phyloP scores from a whole-genome alignment of 2,113 vertebrate genomes.

The Alethe diademata region DNA sequence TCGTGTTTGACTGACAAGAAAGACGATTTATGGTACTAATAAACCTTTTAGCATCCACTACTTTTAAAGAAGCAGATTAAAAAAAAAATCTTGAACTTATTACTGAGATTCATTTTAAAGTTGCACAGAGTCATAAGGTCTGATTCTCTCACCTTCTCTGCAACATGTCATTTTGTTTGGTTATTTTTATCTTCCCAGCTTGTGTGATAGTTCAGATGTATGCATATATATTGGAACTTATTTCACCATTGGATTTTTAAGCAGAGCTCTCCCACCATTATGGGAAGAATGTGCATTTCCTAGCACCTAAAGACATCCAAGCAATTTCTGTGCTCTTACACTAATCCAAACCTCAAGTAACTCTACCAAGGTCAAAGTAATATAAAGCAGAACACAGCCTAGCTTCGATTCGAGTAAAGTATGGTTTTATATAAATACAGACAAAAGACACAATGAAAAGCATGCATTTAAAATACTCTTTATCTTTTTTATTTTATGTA shows the following conservation, averaged over 20 bases:
- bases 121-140: conserved; percentile 41
- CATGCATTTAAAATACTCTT: background rate
- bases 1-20: conserved; percentile 73
- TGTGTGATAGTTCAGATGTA: conserved; percentile 28
- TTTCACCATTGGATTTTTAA: conserved; percentile 55
- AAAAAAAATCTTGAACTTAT: conserved; percentile 53
- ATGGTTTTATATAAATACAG: background rate
- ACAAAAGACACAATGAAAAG: background rate
- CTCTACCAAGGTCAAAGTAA: conserved; percentile 50
- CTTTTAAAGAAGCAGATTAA: conserved; percentile 58
- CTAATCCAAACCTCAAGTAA: background rate
- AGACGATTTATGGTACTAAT: conserved; percentile 69
- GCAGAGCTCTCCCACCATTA: conserved; percentile 44
- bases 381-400: conserved; percentile 5
- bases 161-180: conserved; percentile 17
- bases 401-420: background rate
- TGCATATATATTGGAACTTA: conserved; percentile 66
- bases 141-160: conserved; percentile 33
- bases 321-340: conserved; percentile 27
- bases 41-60: conserved; percentile 64
- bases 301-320: conserved; percentile 28
- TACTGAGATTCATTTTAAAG: conserved; percentile 59
- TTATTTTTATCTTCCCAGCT: conserved; percentile 41
- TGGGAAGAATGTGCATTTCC: conserved; percentile 26
- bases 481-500: background rate